phyloP scores from a whole-genome alignment of 2,113 vertebrate species.

The Todiramphus saurophagus region DNA sequence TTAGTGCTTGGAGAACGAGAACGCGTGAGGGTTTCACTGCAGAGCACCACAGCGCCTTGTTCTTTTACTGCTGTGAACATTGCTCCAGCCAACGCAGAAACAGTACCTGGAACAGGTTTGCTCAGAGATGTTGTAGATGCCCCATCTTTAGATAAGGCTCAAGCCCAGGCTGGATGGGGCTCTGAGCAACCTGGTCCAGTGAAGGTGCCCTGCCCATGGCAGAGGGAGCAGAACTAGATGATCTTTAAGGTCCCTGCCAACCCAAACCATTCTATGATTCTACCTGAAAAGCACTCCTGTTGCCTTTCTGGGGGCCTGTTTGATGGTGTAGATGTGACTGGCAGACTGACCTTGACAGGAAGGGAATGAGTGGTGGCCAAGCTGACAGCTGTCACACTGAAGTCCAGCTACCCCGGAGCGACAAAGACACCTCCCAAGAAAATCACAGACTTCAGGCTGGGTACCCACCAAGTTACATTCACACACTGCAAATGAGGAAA shows the following conservation, averaged over 20 bases:
- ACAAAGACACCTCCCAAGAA: slow-evolving; percentile 82
- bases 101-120: too few species aligned
- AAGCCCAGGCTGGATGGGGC: too few species aligned
- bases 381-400: slow-evolving; percentile 80
- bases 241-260: too few species aligned
- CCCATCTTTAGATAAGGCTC: too few species aligned
- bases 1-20: not conserved
- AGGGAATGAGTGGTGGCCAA: slow-evolving; percentile 83
- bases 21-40: not conserved
- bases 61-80: not conserved
- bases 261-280: too few species aligned
- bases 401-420: slow-evolving; percentile 74
- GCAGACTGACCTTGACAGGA: slow-evolving; percentile 80
- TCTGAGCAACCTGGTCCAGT: too few species aligned
- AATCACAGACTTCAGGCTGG: slow-evolving; percentile 72
- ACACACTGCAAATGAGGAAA: slow-evolving; percentile 76
- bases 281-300: not conserved
- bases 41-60: not conserved
- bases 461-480: slow-evolving; percentile 80
- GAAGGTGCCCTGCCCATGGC: too few species aligned
- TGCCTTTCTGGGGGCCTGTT: not conserved
- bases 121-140: too few species aligned
- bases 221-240: too few species aligned
- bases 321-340: accelerated
- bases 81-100: not conserved